phyloP scores from a whole-genome alignment of 2,888 invertebrate species.

The Agrochola lota region DNA sequence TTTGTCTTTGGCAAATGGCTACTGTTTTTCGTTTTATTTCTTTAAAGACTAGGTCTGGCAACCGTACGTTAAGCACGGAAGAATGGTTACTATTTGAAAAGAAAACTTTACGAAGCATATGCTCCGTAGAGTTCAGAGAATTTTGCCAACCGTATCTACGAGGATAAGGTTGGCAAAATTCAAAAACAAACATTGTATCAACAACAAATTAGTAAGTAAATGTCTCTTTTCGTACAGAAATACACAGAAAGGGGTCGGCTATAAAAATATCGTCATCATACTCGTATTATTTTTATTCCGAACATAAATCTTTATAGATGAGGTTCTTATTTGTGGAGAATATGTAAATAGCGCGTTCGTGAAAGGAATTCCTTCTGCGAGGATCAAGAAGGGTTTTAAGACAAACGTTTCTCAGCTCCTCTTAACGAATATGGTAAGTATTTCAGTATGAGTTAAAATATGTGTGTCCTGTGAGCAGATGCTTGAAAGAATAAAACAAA shows the following conservation, averaged over 20 bases:
- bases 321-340: constrained; percentile 33
- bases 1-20: too few relatives aligned
- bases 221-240: not conserved
- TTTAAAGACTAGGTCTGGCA: too few relatives aligned
- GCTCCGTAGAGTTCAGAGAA: too few relatives aligned
- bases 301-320: constrained; percentile 38
- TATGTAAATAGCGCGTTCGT: constrained; percentile 42
- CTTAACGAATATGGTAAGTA: not conserved
- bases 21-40: too few relatives aligned
- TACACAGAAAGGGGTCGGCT: constrained; percentile 15
- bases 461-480: not conserved
- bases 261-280: constrained; percentile 13
- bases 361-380: constrained; percentile 26
- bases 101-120: too few relatives aligned
- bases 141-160: too few relatives aligned
- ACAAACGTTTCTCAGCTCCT: not conserved
- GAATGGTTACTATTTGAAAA: too few relatives aligned
- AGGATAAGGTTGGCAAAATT: not conserved
- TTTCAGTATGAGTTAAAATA: not conserved
- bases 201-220: not conserved
- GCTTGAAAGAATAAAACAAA: not conserved
- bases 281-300: constrained; percentile 20
- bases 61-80: too few relatives aligned
- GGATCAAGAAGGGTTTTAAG: constrained; percentile 32
- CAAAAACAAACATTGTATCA: not conserved